phyloP scores from a whole-genome alignment of 2,797 vertebrate species.

The Acanthornis magna region DNA sequence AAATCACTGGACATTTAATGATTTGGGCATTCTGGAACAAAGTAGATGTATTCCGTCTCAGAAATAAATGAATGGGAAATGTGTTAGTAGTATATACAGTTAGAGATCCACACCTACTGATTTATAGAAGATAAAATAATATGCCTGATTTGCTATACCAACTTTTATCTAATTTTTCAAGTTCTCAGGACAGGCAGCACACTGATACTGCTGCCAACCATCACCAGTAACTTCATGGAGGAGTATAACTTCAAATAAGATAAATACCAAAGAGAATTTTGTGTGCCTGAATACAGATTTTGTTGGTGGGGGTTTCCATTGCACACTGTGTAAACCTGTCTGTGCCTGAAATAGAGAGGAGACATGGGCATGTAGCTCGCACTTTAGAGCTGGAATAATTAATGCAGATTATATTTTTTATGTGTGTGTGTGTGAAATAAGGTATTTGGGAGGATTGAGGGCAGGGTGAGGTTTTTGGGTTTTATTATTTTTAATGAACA shows the following conservation, averaged over 20 bases:
- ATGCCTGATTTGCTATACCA: not conserved
- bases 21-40: not conserved
- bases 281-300: not conserved
- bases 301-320: not conserved
- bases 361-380: not conserved
- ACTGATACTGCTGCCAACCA: not conserved
- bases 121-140: not conserved
- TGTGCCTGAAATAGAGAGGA: not conserved
- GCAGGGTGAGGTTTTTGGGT: accelerated
- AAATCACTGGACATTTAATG: not conserved
- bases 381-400: not conserved
- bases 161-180: not conserved
- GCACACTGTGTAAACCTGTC: not conserved
- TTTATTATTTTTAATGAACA: not conserved
- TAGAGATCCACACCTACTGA: not conserved
- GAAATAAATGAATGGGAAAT: not conserved
- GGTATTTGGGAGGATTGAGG: not conserved
- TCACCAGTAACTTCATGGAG: not conserved
- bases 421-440: not conserved
- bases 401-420: not conserved
- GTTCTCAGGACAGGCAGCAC: not conserved
- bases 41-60: not conserved
- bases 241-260: not conserved
- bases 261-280: not conserved
- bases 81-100: not conserved